Conservation (phyloP, 30 jellyfish, hydroid and myxozoan genomes). For the Turritopsis dohrnii region DNA sequence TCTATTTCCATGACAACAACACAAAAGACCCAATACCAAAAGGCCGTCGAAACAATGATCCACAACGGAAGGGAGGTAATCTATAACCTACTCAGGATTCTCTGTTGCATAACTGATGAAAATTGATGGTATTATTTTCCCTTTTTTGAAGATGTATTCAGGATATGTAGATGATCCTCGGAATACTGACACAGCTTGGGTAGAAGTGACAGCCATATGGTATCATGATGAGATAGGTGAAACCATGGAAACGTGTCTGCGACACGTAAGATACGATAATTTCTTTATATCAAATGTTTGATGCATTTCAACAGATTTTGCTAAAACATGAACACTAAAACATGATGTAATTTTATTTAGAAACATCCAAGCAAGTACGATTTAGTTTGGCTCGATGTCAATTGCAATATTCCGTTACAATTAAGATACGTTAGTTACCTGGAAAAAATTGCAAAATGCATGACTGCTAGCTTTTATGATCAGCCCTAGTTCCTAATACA, state of each 20-base stretch:
- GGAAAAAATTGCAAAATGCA: background rate
- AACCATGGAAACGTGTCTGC: slow-evolving; percentile 21
- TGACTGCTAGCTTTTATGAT: background rate
- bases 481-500: background rate
- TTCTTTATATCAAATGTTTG: background rate
- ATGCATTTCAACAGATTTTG: background rate
- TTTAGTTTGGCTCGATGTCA: background rate
- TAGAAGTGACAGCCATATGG: slow-evolving; percentile 36
- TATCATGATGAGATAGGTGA: slow-evolving; percentile 60
- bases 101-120: too few species aligned
- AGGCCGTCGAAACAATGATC: background rate
- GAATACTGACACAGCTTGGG: slow-evolving; percentile 69
- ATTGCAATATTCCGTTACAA: background rate
- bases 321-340: too few species aligned
- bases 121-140: background rate
- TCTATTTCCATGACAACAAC: background rate
- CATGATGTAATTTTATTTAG: background rate
- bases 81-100: too few species aligned
- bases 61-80: background rate
- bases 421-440: background rate
- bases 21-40: background rate
- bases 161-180: slow-evolving; percentile 47
- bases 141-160: background rate
- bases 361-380: background rate
- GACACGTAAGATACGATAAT: slow-evolving; percentile 12